A percentile compares a stretch with the other conserved stretches of the same genome.
phyloP scores from a whole-genome alignment of 1,140 invertebrate genomes.

The Armadillidium nasatum region DNA sequence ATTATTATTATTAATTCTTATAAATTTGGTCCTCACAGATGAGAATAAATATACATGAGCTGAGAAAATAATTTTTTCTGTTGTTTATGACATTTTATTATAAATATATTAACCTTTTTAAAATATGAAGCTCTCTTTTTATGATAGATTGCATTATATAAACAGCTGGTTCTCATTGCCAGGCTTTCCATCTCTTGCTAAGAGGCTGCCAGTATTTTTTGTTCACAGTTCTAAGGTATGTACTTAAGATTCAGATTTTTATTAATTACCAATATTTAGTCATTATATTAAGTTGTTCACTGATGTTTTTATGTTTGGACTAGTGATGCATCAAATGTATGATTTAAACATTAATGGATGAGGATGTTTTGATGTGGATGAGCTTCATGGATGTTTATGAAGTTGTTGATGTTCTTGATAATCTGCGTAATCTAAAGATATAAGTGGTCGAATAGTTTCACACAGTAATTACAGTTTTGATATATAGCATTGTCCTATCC shows the following conservation, averaged over 20 bases:
- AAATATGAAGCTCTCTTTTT: not conserved
- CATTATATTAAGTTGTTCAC: not conserved
- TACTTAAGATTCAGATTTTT: not conserved
- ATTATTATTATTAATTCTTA: no score
- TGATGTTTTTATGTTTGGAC: not conserved
- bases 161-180: not conserved
- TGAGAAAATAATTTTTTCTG: no score
- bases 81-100: no score
- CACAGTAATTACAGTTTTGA: no score
- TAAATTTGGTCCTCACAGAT: no score
- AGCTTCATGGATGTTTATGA: not conserved
- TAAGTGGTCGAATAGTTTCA: no score
- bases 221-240: not conserved
- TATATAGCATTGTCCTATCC: no score
- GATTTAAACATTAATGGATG: no score
- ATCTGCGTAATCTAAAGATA: no score
- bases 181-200: not conserved
- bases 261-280: not conserved
- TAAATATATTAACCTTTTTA: not conserved
- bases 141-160: not conserved
- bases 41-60: no score
- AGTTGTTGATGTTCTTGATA: not conserved
- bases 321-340: not conserved
- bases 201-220: not conserved
- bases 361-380: not conserved